phyloP scores from a whole-genome alignment of 2,113 vertebrate genomes.

The Carettochelys insculpta region DNA sequence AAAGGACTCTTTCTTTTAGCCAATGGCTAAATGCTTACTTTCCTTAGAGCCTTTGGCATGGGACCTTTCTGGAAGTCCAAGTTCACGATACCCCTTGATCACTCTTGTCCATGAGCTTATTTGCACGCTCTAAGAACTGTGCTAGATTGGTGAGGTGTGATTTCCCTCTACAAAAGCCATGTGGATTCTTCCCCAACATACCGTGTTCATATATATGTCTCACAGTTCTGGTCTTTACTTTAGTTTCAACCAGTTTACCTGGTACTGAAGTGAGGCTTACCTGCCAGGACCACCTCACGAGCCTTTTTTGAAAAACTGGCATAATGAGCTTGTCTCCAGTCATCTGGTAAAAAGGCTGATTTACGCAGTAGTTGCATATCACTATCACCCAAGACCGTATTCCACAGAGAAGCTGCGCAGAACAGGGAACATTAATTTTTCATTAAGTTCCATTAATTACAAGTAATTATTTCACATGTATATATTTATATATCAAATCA shows the following conservation, averaged over 20 bases:
- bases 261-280: neutral
- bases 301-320: neutral
- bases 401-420: neutral
- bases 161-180: neutral
- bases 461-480: neutral
- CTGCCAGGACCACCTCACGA: neutral
- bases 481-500: neutral
- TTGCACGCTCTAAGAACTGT: neutral
- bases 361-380: neutral
- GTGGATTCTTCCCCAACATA: neutral
- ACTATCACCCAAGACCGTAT: neutral
- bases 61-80: too few species aligned
- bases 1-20: too few species aligned
- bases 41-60: too few species aligned
- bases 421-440: neutral
- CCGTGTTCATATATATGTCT: neutral
- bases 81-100: too few species aligned
- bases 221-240: neutral
- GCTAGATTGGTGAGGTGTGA: neutral
- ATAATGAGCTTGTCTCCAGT: neutral
- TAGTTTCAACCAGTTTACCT: neutral
- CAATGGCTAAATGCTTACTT: too few species aligned
- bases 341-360: neutral
- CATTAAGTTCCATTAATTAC: neutral
- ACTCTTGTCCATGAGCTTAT: neutral